Percentiles rank a stretch among this genome's conserved stretches.
phyloP scores from a whole-genome alignment of 2,888 invertebrate species.

The Cosmia pyralina region DNA sequence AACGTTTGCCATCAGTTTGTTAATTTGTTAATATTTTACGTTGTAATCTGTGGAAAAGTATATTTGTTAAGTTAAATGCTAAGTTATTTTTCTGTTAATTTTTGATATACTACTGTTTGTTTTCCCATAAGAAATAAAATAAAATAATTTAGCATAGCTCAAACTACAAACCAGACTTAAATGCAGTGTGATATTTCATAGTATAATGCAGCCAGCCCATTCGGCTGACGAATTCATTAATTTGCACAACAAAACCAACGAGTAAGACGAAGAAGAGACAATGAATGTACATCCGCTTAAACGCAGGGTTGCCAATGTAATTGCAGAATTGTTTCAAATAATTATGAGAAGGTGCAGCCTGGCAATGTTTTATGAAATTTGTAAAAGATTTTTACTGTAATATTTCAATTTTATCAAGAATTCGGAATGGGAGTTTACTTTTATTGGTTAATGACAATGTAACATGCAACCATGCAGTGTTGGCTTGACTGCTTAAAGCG shows the following conservation, averaged over 20 bases:
- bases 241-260: constrained; percentile 77
- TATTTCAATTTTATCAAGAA: constrained; percentile 5
- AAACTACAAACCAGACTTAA: constrained; percentile 18
- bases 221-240: constrained; percentile 75
- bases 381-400: neutral
- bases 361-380: neutral
- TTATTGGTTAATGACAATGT: constrained; percentile 14
- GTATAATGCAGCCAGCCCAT: constrained; percentile 64
- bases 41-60: too few species aligned
- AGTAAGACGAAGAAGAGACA: constrained; percentile 61
- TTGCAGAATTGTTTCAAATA: constrained; percentile 48
- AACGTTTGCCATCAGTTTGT: too few species aligned
- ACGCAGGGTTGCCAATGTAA: constrained; percentile 43
- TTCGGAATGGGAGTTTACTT: constrained; percentile 10
- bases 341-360: constrained; percentile 27
- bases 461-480: constrained; percentile 29
- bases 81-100: too few species aligned
- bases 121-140: too few species aligned
- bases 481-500: neutral
- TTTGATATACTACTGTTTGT: too few species aligned
- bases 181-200: constrained; percentile 58
- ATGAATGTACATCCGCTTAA: constrained; percentile 49
- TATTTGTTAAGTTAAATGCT: too few species aligned
- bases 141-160: constrained; percentile 32
- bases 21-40: too few species aligned